Evolutionary conservation across 2,888 invertebrate genomes (phyloP).

Genomic region (Cephus pulcher): DNA sequence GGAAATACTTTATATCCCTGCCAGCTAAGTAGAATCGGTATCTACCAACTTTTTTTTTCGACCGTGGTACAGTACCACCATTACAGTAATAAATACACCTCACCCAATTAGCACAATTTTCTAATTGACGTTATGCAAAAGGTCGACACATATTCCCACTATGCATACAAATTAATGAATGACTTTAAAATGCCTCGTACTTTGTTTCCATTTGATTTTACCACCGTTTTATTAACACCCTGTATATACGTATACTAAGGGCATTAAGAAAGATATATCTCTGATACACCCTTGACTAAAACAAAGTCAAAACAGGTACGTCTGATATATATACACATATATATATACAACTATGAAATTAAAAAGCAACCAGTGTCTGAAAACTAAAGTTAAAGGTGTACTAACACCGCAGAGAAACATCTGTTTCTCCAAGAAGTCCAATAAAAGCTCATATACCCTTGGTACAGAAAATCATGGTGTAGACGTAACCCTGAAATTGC

Average conservation of each 20-base stretch:
- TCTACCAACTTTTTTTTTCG: neutral
- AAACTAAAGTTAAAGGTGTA: neutral
- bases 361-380: neutral
- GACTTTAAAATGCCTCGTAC: neutral
- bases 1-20: conserved; percentile 24
- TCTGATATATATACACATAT: too few relatives aligned
- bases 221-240: neutral
- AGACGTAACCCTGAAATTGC: neutral
- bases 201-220: neutral
- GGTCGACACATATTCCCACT: neutral
- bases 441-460: neutral
- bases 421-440: neutral
- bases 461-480: neutral
- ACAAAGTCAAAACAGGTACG: neutral
- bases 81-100: neutral
- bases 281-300: neutral
- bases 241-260: neutral
- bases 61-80: neutral
- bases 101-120: neutral
- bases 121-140: neutral
- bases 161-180: neutral
- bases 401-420: neutral
- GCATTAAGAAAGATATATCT: neutral
- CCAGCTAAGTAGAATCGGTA: neutral
- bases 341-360: neutral